A percentile compares a stretch with the other conserved stretches of the same genome.
Evolutionary conservation across 2,113 vertebrate species (phyloP).

Genomic region (Hemiscyllium ocellatum): DNA sequence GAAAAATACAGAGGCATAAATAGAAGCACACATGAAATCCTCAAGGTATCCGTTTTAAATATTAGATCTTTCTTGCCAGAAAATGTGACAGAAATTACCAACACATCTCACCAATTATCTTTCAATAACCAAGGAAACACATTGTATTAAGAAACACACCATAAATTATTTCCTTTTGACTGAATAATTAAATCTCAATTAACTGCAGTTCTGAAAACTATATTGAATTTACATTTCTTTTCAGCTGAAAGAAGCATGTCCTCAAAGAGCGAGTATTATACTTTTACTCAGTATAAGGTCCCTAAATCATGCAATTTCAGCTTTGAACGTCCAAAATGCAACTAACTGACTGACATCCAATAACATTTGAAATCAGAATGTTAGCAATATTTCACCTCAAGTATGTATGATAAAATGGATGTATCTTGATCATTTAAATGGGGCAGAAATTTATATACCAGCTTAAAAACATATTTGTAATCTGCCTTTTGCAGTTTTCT

Average conservation of each 20-base stretch:
- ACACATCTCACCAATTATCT: not conserved
- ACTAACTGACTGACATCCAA: no score
- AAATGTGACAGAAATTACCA: not conserved
- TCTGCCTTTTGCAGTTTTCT: no score
- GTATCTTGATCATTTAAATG: not conserved
- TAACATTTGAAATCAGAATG: not conserved
- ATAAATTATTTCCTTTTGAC: no score
- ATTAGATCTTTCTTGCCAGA: not conserved
- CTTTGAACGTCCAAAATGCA: not conserved
- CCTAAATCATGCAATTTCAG: not conserved
- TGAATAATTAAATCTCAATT: no score
- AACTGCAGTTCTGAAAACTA: not conserved
- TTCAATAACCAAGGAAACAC: not conserved
- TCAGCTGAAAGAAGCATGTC: not conserved
- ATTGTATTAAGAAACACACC: not conserved
- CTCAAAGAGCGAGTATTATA: not conserved
- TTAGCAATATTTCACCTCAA: not conserved
- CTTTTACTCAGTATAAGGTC: not conserved
- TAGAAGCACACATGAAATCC: not conserved
- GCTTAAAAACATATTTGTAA: not conserved
- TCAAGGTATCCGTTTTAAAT: no score
- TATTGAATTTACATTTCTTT: not conserved
- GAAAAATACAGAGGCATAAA: not conserved
- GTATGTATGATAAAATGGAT: not conserved
- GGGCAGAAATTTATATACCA: not conserved